phyloP scores from a whole-genome alignment of 2,797 vertebrate species.

The Sternarchorhynchus goeldii region DNA sequence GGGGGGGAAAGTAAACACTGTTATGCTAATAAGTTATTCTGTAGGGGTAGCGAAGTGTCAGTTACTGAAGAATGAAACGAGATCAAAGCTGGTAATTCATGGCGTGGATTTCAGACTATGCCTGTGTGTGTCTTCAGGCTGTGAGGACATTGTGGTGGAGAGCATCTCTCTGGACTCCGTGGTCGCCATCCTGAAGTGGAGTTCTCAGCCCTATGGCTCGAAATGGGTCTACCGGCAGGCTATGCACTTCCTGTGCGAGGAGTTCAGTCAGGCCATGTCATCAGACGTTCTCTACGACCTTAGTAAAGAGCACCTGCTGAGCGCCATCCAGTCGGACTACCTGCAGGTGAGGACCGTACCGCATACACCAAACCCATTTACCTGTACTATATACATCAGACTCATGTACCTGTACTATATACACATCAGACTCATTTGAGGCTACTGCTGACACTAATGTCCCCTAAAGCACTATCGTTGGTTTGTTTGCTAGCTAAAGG shows the following conservation, averaged over 20 bases:
- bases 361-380: neutral
- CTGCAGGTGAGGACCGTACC: slow-evolving; percentile 83
- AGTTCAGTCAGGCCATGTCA: slow-evolving; percentile 95
- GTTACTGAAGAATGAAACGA: neutral
- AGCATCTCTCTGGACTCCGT: slow-evolving; percentile 96
- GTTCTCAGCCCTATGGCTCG: slow-evolving; percentile 96
- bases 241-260: slow-evolving; percentile 98
- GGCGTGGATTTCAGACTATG: neutral
- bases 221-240: slow-evolving; percentile 99
- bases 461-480: neutral
- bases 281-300: slow-evolving; percentile 96
- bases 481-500: slow-evolving; percentile 3
- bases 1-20: no score
- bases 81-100: no score
- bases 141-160: slow-evolving; percentile 97
- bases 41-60: neutral
- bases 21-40: neutral
- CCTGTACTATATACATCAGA: neutral
- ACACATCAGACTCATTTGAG: neutral
- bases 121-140: slow-evolving; percentile 75
- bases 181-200: slow-evolving; percentile 97
- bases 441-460: no score
- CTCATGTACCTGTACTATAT: neutral
- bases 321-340: slow-evolving; percentile 96
- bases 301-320: slow-evolving; percentile 93